Percentiles rank a stretch among this genome's conserved stretches.
Conservation (phyloP, 2,113 vertebrate species). For the Lagopus leucura region DNA sequence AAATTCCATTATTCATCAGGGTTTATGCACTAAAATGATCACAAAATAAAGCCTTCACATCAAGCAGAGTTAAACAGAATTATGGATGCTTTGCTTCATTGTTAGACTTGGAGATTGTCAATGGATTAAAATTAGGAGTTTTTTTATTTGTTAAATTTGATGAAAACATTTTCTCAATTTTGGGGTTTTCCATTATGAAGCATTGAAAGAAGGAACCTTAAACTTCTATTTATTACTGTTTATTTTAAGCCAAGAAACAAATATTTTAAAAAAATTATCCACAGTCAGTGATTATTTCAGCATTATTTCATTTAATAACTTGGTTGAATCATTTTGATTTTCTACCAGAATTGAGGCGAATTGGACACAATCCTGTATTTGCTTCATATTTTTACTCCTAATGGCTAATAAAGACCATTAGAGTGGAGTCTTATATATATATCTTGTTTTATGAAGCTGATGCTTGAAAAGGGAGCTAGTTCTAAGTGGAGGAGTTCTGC, state of each 20-base stretch:
- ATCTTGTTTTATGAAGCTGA: not conserved
- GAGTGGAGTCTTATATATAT: not conserved
- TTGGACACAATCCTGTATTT: not conserved
- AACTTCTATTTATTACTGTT: not conserved
- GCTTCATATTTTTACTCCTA: not conserved
- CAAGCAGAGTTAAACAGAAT: conserved; percentile 68
- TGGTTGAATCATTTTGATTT: not conserved
- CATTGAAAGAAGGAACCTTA: conserved; percentile 22
- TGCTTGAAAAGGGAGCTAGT: not conserved
- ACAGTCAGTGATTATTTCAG: not conserved
- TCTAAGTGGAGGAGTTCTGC: not conserved
- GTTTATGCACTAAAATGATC: conserved; percentile 68
- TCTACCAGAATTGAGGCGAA: not conserved
- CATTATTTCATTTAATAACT: not conserved
- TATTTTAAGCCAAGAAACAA: not conserved
- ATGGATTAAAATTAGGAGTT: conserved; percentile 48
- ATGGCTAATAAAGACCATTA: not conserved
- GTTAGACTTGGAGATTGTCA: conserved; percentile 50
- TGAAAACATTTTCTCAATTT: conserved; percentile 25
- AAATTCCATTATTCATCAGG: conserved; percentile 73
- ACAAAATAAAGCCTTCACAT: conserved; percentile 67
- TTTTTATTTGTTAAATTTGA: conserved; percentile 62
- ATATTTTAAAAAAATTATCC: not conserved
- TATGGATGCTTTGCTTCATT: conserved; percentile 50
- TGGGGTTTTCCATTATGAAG: conserved; percentile 9